phyloP scores from a whole-genome alignment of 2,888 invertebrate species.

The Rotaria sp. region DNA sequence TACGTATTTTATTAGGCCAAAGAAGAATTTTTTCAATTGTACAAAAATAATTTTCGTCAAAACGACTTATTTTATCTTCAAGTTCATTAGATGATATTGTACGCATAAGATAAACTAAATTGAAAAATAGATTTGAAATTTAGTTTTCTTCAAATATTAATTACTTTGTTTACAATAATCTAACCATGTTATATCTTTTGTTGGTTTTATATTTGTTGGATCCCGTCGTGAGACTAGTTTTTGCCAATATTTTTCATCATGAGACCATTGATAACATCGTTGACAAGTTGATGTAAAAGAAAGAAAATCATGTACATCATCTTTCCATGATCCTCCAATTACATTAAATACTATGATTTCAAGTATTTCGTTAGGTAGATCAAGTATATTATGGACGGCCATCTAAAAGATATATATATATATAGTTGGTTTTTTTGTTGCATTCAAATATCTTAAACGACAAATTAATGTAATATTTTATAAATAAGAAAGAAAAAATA shows the following conservation, averaged over 20 bases:
- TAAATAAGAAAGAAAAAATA: too few relatives aligned
- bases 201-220: not conserved
- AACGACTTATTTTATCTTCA: not conserved
- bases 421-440: too few relatives aligned
- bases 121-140: not conserved
- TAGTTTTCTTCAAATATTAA: not conserved
- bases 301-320: constrained; percentile 7
- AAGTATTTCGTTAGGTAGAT: not conserved
- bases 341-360: not conserved
- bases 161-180: not conserved
- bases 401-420: not conserved
- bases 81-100: not conserved
- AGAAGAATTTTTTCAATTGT: not conserved
- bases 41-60: not conserved
- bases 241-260: constrained; percentile 1
- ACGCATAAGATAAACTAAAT: not conserved
- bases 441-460: too few relatives aligned
- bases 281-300: not conserved
- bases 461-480: too few relatives aligned
- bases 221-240: not conserved
- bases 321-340: not conserved
- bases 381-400: not conserved
- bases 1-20: not conserved
- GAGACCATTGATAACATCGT: too few relatives aligned
- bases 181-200: not conserved